Conservation (phyloP, 2,113 vertebrate species). For the Amphilophus citrinellus region DNA sequence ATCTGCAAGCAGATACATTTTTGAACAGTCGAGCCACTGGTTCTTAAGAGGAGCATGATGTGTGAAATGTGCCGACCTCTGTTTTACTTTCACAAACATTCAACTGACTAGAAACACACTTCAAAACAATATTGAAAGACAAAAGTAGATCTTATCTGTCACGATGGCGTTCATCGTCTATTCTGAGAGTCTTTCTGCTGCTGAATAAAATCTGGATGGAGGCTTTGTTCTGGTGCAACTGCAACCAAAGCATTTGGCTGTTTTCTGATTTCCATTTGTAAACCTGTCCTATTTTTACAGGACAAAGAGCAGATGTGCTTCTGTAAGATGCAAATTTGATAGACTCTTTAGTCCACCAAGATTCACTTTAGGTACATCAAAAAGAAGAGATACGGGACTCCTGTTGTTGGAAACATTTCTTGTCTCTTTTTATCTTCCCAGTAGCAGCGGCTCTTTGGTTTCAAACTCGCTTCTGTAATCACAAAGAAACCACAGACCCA, state of each 20-base stretch:
- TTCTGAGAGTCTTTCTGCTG: background rate
- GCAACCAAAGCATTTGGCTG: background rate
- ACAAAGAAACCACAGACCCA: constrained; percentile 14
- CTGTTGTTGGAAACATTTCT: background rate
- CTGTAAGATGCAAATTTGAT: background rate
- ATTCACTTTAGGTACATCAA: background rate
- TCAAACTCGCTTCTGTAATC: background rate
- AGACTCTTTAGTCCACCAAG: background rate
- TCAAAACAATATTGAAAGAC: background rate
- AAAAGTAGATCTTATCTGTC: background rate
- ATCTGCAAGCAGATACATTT: background rate
- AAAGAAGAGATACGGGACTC: no score
- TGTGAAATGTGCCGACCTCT: background rate
- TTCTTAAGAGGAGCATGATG: background rate
- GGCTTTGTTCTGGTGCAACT: background rate
- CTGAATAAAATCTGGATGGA: constrained; percentile 4
- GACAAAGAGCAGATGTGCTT: background rate
- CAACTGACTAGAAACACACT: background rate
- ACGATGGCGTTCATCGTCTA: background rate
- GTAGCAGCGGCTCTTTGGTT: background rate
- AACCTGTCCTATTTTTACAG: background rate
- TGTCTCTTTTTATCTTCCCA: constrained; percentile 9
- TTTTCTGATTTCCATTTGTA: constrained; percentile 41
- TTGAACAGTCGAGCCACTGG: background rate
- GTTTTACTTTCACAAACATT: background rate